Evolutionary conservation across 2,797 vertebrate species (phyloP), one percentile per base, ranked within the genome.

Genomic region (Pelodytes ibericus): DNA sequence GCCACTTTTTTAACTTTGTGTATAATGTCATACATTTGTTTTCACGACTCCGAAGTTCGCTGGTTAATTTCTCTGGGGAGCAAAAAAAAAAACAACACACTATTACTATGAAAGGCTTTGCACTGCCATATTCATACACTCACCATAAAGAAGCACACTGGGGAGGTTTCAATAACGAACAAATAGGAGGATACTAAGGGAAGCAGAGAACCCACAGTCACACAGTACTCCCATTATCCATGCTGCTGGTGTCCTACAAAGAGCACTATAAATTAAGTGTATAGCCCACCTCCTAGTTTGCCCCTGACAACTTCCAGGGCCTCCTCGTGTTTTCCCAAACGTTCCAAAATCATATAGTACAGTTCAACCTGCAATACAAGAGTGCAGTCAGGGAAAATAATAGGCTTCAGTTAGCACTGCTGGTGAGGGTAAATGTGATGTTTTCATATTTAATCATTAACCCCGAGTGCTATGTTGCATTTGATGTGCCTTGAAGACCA

Each of bases 271-370:
- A n/a, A n/a, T n/a, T n/a, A n/a, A n/a, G n/a, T n/a, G n/a, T n/a
- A n/a, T n/a, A n/a, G n/a, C n/a, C n/a, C n/a, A 99, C 97, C 97
- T 86, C 97, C 97, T 26, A 99, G 92, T 57, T 95, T 97, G 59
- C 97, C 96, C 84, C 94, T 91, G 83, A 99, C 92, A 18, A 99
- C 95, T 65, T 98, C 94, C 2, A 99, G 91, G 72, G 97, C 97
- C 88, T 99, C 96, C 26, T 94, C 93, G 79, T 95, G 96, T 81
- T 99, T 99, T 70, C 95, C 96, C 87, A 99, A 75, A 18, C 95
- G 95, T 85, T 98, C 96, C 85, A 99, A 89, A 81, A 99, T 99
- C 96, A 99, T 99, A 80, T 94, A 98, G 84, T 99, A 99, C 72
- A 99, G 93, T 70, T 99, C 96, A 25, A 99, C 97, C 97, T 99